These are phyloP conservation scores for Harmothoe impar DNA, from an alignment of 2,888 invertebrate genomes.

Conservation along the genomic window DNA sequence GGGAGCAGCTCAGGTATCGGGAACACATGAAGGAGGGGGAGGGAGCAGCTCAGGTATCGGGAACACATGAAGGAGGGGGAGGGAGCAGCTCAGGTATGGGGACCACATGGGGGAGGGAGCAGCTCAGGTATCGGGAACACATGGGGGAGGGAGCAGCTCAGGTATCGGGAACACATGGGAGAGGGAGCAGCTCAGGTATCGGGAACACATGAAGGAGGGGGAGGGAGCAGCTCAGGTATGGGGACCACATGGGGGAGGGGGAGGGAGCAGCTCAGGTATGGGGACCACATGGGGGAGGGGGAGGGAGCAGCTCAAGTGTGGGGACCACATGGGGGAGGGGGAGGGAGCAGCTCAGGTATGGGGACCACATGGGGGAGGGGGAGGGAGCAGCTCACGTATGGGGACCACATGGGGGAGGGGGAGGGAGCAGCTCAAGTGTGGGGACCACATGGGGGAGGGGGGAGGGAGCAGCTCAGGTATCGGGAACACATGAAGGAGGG, in stretches of 20 bases:
- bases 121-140: background rate
- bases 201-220: conserved; percentile 70
- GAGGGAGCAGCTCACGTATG: background rate
- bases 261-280: background rate
- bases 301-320: background rate
- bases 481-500: conserved; percentile 70
- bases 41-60: conserved; percentile 11
- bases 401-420: too few relatives aligned
- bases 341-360: background rate
- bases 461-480: background rate
- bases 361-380: too few relatives aligned
- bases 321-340: too few relatives aligned
- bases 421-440: background rate
- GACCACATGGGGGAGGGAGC: background rate
- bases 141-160: background rate
- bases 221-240: background rate
- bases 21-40: conserved; percentile 70
- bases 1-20: too few relatives aligned
- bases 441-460: too few relatives aligned
- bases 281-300: too few relatives aligned
- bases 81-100: background rate
- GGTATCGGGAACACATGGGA: background rate
- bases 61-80: conserved; percentile 70
- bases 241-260: too few relatives aligned
- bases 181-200: too few relatives aligned